Percentiles rank a stretch among this genome's conserved stretches.
Conservation (phyloP, 2,797 vertebrate genomes). For the Gadopsis marmoratus region DNA sequence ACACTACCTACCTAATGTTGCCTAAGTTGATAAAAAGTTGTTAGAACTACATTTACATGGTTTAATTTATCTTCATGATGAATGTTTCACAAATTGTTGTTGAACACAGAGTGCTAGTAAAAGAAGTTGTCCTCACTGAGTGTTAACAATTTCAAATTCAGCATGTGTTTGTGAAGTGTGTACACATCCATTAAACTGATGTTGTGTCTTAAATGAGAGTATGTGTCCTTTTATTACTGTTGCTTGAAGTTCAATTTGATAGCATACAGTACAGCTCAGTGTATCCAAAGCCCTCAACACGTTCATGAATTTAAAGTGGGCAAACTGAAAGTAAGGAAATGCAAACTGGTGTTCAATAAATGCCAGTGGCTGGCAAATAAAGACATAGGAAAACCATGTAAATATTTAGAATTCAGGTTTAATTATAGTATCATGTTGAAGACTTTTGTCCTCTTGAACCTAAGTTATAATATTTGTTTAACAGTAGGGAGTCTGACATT, state of each 20-base stretch:
- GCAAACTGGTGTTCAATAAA: neutral
- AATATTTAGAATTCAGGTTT: neutral
- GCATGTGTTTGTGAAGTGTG: slow-evolving; percentile 77
- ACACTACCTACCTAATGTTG: slow-evolving; percentile 65
- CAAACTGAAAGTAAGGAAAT: neutral
- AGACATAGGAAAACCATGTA: neutral
- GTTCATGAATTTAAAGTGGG: neutral
- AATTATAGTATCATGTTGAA: neutral
- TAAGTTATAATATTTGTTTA: neutral
- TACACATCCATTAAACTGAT: slow-evolving; percentile 72
- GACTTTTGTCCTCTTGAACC: neutral
- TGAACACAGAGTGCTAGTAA: slow-evolving; percentile 49
- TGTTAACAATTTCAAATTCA: slow-evolving; percentile 57
- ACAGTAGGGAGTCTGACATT: neutral
- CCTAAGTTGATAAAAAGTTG: slow-evolving; percentile 26
- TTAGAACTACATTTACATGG: slow-evolving; percentile 29
- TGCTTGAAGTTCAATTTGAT: slow-evolving; percentile 12
- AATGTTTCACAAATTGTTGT: slow-evolving; percentile 43
- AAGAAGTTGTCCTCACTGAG: slow-evolving; percentile 40
- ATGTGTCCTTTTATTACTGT: slow-evolving; percentile 13
- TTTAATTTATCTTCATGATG: slow-evolving; percentile 38
- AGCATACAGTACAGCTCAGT: neutral
- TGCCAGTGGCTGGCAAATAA: neutral
- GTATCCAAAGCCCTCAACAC: neutral
- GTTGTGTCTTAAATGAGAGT: slow-evolving; percentile 42